Percentiles rank a stretch among this genome's conserved stretches.
Conservation (phyloP, 1,140 invertebrate genomes). For the Drosophila nikananu region DNA sequence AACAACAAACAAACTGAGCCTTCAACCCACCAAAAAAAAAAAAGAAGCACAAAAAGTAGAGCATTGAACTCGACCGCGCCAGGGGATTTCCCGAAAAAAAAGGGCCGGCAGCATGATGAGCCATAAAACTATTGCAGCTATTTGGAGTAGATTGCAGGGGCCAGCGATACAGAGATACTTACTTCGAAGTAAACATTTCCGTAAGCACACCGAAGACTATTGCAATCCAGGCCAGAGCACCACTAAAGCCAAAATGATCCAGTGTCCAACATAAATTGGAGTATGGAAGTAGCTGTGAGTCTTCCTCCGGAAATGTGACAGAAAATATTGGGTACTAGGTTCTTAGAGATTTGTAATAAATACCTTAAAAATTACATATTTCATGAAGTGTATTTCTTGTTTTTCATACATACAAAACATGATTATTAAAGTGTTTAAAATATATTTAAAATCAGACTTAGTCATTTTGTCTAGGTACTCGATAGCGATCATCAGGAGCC, state of each 20-base stretch:
- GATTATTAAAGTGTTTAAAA: background rate
- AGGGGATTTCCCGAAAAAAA: slow-evolving; percentile 48
- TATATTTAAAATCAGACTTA: background rate
- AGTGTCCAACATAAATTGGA: slow-evolving; percentile 26
- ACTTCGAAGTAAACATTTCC: slow-evolving; percentile 27
- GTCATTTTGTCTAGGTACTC: background rate
- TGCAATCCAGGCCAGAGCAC: slow-evolving; percentile 20
- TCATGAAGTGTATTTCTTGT: no score
- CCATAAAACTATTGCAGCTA: slow-evolving; percentile 73
- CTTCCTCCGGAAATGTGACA: slow-evolving; percentile 1
- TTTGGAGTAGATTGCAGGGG: slow-evolving; percentile 46
- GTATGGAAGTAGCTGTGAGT: no score
- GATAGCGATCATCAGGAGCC: slow-evolving; percentile 22
- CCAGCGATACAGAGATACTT: slow-evolving; percentile 33
- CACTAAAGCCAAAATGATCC: slow-evolving; percentile 30
- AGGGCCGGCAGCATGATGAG: slow-evolving; percentile 44
- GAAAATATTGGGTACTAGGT: no score
- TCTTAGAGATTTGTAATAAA: background rate
- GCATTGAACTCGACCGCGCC: slow-evolving; percentile 57
- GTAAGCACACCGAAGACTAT: slow-evolving; percentile 7
- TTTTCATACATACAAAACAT: background rate
- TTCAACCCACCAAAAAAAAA: background rate
- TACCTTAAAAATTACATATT: background rate
- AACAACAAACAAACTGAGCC: slow-evolving; percentile 42
- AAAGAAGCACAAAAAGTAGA: slow-evolving; percentile 28